These are phyloP conservation scores for Myzus persicae DNA, from an alignment of 1,140 invertebrate genomes.

Conservation along the genomic window DNA sequence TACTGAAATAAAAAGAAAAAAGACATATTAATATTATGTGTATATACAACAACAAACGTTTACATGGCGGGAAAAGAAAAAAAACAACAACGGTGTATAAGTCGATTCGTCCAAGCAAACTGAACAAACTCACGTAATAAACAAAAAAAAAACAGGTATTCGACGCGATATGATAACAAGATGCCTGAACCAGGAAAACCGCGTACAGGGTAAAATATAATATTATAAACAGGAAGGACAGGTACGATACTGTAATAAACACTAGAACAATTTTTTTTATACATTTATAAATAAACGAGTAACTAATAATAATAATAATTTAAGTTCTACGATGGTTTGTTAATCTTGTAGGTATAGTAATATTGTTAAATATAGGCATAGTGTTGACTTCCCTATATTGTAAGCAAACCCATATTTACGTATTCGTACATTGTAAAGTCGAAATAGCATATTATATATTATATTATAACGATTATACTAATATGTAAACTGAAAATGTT, in stretches of 20 bases:
- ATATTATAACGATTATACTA: not conserved
- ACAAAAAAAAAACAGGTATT: conserved; percentile 23
- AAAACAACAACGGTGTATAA: not conserved
- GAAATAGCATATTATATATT: not conserved
- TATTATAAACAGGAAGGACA: conserved; percentile 37
- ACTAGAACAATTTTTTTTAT: not conserved
- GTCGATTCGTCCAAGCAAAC: not conserved
- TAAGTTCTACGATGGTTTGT: not conserved
- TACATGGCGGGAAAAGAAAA: not conserved
- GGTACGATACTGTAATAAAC: not conserved
- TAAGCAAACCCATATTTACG: not conserved
- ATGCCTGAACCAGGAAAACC: conserved; percentile 53
- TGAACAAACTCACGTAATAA: conserved; percentile 33
- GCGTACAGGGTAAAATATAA: not conserved
- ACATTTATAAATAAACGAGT: not conserved
- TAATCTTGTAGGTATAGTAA: not conserved
- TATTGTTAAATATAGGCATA: not conserved
- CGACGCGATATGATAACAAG: conserved; percentile 12
- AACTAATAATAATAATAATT: not conserved
- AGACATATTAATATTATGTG: conserved; percentile 1
- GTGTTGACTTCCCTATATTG: not conserved
- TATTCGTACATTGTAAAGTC: not conserved
- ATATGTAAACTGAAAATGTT: not conserved
- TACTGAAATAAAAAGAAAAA: conserved; percentile 33
- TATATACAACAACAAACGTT: not conserved